Conservation (phyloP, 2,113 vertebrate genomes). For the Oryzias curvinotus region DNA sequence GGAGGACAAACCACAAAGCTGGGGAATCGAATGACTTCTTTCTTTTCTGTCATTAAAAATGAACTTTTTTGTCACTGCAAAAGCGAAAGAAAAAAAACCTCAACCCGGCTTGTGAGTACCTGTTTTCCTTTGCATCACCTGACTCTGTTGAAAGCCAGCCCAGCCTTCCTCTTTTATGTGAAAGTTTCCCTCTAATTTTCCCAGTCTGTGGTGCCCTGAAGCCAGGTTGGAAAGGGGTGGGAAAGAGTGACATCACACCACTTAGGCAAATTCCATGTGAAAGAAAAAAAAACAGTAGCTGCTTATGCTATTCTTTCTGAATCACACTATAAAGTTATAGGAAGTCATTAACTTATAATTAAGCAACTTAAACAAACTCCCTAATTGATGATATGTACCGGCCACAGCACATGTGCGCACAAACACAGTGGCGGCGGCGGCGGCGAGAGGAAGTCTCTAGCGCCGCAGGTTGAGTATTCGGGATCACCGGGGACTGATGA, state of each 20-base stretch:
- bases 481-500: conserved; percentile 48
- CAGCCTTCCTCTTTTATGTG: conserved; percentile 72
- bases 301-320: conserved; percentile 54
- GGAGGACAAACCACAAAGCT: conserved; percentile 56
- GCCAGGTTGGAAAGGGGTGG: conserved; percentile 40
- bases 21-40: conserved; percentile 61
- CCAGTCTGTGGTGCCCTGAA: conserved; percentile 55
- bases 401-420: conserved; percentile 29
- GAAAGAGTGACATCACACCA: conserved; percentile 69
- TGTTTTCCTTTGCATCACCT: conserved; percentile 74
- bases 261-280: conserved; percentile 71
- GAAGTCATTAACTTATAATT: conserved; percentile 68
- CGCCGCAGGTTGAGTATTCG: conserved; percentile 53
- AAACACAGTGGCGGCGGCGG: conserved; percentile 15
- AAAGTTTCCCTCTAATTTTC: conserved; percentile 77
- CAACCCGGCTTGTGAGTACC: conserved; percentile 57
- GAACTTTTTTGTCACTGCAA: conserved; percentile 47
- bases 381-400: conserved; percentile 34
- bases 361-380: conserved; percentile 59
- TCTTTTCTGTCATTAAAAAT: conserved; percentile 65
- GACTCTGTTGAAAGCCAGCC: conserved; percentile 64
- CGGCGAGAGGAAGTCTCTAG: conserved; percentile 38
- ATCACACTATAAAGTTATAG: conserved; percentile 71
- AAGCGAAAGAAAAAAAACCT: conserved; percentile 30
- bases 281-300: conserved; percentile 38